Evolutionary conservation across 2,888 invertebrate genomes (phyloP), one percentile per base, ranked within the genome.

Genomic region (Phaonia tiefii): DNA sequence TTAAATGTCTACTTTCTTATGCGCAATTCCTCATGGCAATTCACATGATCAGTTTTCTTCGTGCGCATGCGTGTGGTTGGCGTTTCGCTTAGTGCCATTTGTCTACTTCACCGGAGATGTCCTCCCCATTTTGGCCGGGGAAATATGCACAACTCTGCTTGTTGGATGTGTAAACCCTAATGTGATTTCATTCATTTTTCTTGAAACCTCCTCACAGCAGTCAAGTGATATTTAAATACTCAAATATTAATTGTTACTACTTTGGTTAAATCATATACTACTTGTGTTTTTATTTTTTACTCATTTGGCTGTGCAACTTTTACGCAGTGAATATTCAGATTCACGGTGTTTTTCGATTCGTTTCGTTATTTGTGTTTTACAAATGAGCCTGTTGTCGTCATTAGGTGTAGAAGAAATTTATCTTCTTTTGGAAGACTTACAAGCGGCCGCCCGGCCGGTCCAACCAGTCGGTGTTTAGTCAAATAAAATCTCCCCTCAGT

Each of bases 181-280:
- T 31, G 31, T 31, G 31, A 54, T 49, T 58, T 69, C 65, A 44
- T 37, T 42, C 65, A 54, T 65, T 63, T 49, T 58, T 39, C 75
- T 73, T 81, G 67, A 26, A 66, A 46, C 31, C n/a, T 11, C 42
- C 63, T 42, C 65, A 67, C 76, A 81, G 85, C 76, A 80, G 85
- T 85, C 87, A 87, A 88, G 87, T 87, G 87, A 86, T 88, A 87
- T 88, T 88, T 88, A 89, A 88, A 88, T 89, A 88, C 85, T 84
- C 84, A 82, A 85, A 86, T 86, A 88, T 89, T 88, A 88, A 88
- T 88, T 88, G 85, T 85, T 84, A 82, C 74, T 84, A 84, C 80
- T 84, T 85, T 77, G 65, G 56, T 69, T 65, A 75, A 72, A 69
- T 46, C 31, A 71, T n/a, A n/a, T 49, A 74, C 75, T 75, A 67